Percentiles rank a stretch among this genome's conserved stretches.
These are phyloP conservation scores for Azorinus chamasolen DNA, from an alignment of 2,888 invertebrate genomes.

Conservation along the genomic window DNA sequence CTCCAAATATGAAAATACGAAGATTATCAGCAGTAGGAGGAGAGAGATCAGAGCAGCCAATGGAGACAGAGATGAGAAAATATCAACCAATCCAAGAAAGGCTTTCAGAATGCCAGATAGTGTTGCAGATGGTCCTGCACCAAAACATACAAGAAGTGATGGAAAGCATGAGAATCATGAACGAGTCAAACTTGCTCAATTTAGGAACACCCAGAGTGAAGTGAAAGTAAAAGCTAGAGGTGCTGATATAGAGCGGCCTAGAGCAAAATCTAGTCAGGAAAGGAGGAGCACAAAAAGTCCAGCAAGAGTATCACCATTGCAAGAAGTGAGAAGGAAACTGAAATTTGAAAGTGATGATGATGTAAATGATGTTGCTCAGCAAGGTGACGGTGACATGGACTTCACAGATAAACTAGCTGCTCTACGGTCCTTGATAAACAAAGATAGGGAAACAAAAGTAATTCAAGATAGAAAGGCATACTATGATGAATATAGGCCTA, in stretches of 20 bases:
- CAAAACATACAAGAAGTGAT: constrained; percentile 1
- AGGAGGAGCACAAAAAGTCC: not conserved
- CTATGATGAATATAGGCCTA: constrained; percentile 51
- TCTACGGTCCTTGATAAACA: constrained; percentile 56
- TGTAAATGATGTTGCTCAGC: not conserved
- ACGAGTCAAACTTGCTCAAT: constrained; percentile 10
- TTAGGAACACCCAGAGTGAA: constrained; percentile 17
- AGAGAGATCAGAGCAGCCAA: not conserved
- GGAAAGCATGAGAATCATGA: constrained; percentile 26
- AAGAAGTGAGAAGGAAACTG: constrained; percentile 50
- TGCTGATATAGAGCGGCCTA: not conserved
- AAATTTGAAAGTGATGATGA: constrained; percentile 53
- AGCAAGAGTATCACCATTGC: constrained; percentile 20
- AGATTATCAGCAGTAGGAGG: not conserved
- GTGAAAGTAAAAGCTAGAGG: not conserved
- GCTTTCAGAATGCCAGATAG: not conserved
- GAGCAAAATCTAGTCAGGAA: constrained; percentile 1
- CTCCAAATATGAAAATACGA: constrained; percentile 46
- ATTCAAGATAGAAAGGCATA: constrained; percentile 43
- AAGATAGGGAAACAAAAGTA: constrained; percentile 26
- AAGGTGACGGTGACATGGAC: constrained; percentile 46
- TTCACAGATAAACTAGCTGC: constrained; percentile 74
- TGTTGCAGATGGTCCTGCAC: not conserved
- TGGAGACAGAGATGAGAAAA: constrained; percentile 1
- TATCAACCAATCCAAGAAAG: not conserved